phyloP scores from a whole-genome alignment of 2,797 vertebrate species.

The Cynopterus sphinx region DNA sequence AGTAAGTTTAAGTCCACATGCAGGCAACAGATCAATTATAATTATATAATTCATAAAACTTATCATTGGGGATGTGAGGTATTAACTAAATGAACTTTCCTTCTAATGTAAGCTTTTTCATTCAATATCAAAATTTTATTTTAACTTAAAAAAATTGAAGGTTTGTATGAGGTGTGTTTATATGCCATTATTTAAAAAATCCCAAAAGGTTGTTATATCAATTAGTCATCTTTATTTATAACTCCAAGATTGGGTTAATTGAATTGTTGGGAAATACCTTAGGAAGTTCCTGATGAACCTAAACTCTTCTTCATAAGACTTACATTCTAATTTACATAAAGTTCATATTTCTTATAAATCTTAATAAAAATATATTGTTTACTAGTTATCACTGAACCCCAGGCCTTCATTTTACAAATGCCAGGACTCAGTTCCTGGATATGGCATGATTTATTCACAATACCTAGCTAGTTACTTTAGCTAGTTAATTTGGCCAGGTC shows the following conservation, averaged over 20 bases:
- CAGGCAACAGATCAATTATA: background rate
- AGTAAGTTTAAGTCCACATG: background rate
- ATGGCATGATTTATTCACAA: background rate
- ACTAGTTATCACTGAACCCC: background rate
- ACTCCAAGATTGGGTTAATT: background rate
- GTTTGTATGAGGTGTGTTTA: background rate
- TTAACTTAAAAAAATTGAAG: background rate
- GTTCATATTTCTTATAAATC: constrained; percentile 1
- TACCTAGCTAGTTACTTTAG: background rate
- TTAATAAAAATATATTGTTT: background rate
- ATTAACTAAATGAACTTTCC: background rate
- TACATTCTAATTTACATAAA: background rate
- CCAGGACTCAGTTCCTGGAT: background rate
- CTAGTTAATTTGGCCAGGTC: background rate
- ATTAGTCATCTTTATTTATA: constrained; percentile 5
- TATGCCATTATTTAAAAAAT: background rate
- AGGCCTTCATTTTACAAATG: constrained; percentile 1
- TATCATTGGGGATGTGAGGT: background rate
- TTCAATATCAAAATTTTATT: background rate
- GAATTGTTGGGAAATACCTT: background rate
- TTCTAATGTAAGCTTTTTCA: background rate
- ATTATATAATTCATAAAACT: background rate
- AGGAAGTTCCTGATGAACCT: background rate
- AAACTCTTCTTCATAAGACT: background rate
- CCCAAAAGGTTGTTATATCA: background rate